A percentile compares a stretch with the other conserved stretches of the same genome.
Evolutionary conservation across 1,140 invertebrate species (phyloP).

Genomic region (Brachionus asplanchnoidis): DNA sequence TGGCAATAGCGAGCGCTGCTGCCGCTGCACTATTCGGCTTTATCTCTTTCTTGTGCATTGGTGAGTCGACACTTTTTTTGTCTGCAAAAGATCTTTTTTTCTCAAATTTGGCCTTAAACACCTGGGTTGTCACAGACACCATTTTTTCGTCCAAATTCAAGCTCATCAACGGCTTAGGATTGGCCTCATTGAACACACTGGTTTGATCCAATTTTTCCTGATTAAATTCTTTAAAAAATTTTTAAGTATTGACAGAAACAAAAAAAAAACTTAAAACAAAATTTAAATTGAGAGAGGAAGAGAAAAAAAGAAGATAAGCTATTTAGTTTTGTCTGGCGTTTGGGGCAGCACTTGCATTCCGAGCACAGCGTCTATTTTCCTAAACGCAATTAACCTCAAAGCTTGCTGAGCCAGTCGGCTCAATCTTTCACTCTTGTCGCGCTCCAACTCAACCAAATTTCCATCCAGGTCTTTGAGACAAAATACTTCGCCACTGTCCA

Average conservation of each 20-base stretch:
- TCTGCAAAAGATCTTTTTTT: neutral
- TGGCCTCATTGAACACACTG: neutral
- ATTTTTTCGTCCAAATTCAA: neutral
- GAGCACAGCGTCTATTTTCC: neutral
- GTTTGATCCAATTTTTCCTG: neutral
- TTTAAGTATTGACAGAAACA: neutral
- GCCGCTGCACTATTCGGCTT: slow-evolving; percentile 32
- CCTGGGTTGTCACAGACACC: neutral
- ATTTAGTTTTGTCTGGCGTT: neutral
- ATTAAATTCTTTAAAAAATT: slow-evolving; percentile 4
- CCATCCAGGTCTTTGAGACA: neutral
- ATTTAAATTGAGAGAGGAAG: neutral
- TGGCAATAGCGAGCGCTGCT: slow-evolving; percentile 10
- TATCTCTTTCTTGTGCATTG: neutral
- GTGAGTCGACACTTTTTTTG: neutral
- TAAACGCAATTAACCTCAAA: neutral
- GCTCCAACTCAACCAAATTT: neutral
- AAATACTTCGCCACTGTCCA: neutral
- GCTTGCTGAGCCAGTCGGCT: neutral
- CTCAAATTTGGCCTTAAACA: neutral
- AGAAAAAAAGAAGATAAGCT: neutral
- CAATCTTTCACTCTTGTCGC: neutral
- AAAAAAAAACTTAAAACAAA: neutral
- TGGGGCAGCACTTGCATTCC: neutral
- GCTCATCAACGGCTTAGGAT: neutral